Evolutionary conservation across 1,140 invertebrate species (phyloP), one percentile per base, ranked within the genome.

Genomic region (Bathynomus jamesi): DNA sequence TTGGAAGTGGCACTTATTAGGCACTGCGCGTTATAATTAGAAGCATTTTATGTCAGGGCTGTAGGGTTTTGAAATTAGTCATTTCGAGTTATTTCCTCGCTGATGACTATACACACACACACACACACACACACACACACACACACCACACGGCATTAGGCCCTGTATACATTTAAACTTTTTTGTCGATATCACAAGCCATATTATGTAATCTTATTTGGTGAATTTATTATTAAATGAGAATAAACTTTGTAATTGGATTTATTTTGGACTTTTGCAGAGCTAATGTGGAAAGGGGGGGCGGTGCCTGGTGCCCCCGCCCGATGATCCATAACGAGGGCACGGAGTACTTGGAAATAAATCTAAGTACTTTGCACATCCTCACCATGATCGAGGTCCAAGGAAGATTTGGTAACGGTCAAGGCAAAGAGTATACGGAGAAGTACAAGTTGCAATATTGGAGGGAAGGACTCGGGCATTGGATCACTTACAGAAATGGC

Each of bases 291-390:
- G 94, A 96, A 80, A 88, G 89, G 74, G 91, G 91, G 76, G 93
- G 93, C 0, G 95, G 95, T 1, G 94, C 95, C 0, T 97, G 95
- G 95, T 97, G 95, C 83, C 94, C 95, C 0, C 89, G 90, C 76
- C 87, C 88, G 0, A 87, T 91, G 67, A 83, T 87, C 30, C 81
- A 80, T 61, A 40, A 67, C 29, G 71, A 73, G 17, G 71, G 53
- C 40, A 75, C 80, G 62, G 80, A 82, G 80, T 96, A 89, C 80
- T 83, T 97, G 40, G 91, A 97, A 81, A 89, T 97, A 31, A 90
- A 96, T 79, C 83, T 97, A 13, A 85, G 85, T 3, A 84, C 84
- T 67, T 85, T 91, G 75, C 90, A 92, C 79, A 84, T 94, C 74
- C 88, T 96, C 76, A 93, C 92, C 0, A 89, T 87, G 82, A 91